Conservation (phyloP, 1,140 invertebrate species). For the Campoletis sonorensis region DNA sequence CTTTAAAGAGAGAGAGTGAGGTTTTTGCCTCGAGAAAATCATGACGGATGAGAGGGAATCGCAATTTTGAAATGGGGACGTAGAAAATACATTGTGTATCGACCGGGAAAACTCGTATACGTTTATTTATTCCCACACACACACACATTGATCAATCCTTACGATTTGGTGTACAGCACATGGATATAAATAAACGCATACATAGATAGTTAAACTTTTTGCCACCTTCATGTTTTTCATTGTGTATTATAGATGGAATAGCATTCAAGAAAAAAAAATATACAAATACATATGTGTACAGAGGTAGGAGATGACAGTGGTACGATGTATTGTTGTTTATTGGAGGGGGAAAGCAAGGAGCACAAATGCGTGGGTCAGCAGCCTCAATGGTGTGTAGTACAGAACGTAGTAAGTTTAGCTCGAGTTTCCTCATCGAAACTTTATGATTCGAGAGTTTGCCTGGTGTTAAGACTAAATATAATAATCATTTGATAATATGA, state of each 20-base stretch:
- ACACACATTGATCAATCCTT: no score
- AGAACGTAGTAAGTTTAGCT: background rate
- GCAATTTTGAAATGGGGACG: no score
- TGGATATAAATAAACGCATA: no score
- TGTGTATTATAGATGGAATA: no score
- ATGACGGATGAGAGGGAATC: background rate
- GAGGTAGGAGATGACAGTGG: background rate
- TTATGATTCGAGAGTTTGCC: background rate
- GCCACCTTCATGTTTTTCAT: no score
- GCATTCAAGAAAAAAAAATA: no score
- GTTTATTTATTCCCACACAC: no score
- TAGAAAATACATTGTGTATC: no score
- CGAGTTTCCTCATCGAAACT: background rate
- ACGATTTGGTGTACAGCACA: no score
- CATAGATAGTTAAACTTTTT: no score
- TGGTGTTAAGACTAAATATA: background rate
- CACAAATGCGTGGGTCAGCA: conserved; percentile 41
- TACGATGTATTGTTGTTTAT: background rate
- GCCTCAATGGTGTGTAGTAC: conserved; percentile 33
- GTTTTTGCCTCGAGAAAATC: background rate
- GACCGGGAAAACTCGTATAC: no score
- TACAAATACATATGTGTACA: background rate
- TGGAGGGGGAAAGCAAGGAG: background rate
- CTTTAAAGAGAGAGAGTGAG: background rate
- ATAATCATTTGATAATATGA: background rate